Percentiles rank a stretch among this genome's conserved stretches.
These are phyloP conservation scores for Apamea anceps DNA, from an alignment of 2,888 invertebrate species.

Conservation along the genomic window DNA sequence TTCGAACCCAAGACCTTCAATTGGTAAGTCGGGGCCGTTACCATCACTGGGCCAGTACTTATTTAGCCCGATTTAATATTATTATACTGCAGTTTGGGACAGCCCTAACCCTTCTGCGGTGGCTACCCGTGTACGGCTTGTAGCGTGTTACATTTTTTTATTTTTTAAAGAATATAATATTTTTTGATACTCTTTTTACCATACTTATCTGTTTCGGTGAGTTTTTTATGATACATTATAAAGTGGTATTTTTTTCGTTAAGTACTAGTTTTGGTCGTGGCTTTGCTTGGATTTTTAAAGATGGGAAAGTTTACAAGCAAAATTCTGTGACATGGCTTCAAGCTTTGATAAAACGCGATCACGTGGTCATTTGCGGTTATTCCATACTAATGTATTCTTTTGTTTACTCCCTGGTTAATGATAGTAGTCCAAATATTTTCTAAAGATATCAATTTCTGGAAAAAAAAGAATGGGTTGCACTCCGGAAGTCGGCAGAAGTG, in stretches of 20 bases:
- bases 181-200: constrained; percentile 78
- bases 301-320: background rate
- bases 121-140: constrained; percentile 79
- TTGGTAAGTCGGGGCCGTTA: too few species aligned
- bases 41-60: too few species aligned
- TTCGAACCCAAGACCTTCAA: too few species aligned
- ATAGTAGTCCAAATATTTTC: too few species aligned
- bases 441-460: too few species aligned
- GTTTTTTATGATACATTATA: constrained; percentile 72
- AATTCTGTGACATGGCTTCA: background rate
- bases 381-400: too few species aligned
- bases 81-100: constrained; percentile 50
- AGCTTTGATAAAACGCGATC: too few species aligned
- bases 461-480: too few species aligned
- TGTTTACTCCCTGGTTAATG: too few species aligned
- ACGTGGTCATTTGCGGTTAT: too few species aligned
- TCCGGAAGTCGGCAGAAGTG: too few species aligned
- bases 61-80: background rate
- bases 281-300: constrained; percentile 23
- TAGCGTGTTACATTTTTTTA: constrained; percentile 68
- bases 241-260: constrained; percentile 63
- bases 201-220: constrained; percentile 76
- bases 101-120: constrained; percentile 72
- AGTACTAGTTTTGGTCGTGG: constrained; percentile 26
- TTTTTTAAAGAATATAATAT: constrained; percentile 77